Percentiles rank a stretch among this genome's conserved stretches.
phyloP scores from a whole-genome alignment of 2,113 vertebrate species.

The Pholis gunnellus region DNA sequence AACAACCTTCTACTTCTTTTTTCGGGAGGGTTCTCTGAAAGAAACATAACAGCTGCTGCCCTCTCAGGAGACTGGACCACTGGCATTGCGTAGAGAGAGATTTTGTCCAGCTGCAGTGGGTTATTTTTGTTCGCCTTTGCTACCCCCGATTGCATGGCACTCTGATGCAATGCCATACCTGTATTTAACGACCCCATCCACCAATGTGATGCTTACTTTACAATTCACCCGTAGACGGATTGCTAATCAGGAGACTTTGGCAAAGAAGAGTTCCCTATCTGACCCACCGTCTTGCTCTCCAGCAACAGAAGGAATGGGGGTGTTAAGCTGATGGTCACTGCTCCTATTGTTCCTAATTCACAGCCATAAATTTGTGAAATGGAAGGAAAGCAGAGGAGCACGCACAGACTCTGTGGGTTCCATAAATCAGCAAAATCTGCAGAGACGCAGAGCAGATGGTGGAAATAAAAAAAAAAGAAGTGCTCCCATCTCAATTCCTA shows the following conservation, averaged over 20 bases:
- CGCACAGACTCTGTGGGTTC: conserved; percentile 51
- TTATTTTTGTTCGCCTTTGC: conserved; percentile 76
- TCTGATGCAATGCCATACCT: conserved; percentile 63
- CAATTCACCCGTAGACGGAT: conserved; percentile 57
- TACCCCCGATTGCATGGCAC: conserved; percentile 45
- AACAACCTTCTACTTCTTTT: conserved; percentile 47
- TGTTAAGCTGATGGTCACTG: conserved; percentile 57
- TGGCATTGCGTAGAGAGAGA: conserved; percentile 59
- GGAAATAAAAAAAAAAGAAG: conserved; percentile 50
- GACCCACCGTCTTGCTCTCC: conserved; percentile 51
- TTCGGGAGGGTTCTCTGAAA: conserved; percentile 39
- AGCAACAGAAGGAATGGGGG: conserved; percentile 33
- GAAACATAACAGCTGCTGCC: conserved; percentile 80
- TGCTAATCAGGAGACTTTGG: conserved; percentile 52
- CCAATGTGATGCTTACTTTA: conserved; percentile 68
- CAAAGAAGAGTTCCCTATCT: conserved; percentile 28
- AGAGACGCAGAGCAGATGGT: conserved; percentile 82
- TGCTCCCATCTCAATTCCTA: conserved; percentile 65
- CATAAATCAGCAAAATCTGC: conserved; percentile 82
- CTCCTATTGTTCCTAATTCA: conserved; percentile 77
- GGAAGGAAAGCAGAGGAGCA: conserved; percentile 54
- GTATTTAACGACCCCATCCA: conserved; percentile 78
- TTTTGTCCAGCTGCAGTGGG: conserved; percentile 74
- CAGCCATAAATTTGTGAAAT: conserved; percentile 73
- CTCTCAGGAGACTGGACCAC: conserved; percentile 73